Evolutionary conservation across 2,113 vertebrate species (phyloP).

Genomic region (Eublepharis macularius): DNA sequence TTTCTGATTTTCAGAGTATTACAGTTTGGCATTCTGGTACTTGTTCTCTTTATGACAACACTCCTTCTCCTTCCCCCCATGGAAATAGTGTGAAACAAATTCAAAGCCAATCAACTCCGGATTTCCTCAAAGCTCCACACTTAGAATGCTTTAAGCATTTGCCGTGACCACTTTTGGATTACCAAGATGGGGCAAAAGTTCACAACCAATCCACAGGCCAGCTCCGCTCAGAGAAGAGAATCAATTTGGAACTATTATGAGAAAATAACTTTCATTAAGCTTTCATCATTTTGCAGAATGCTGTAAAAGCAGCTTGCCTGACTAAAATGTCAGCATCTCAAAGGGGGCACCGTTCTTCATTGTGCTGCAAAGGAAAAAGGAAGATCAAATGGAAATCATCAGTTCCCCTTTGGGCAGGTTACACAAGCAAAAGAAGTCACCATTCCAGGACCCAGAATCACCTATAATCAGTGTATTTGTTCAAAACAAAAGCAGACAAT

Average conservation of each 20-base stretch:
- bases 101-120: conserved; percentile 21
- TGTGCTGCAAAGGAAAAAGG: conserved; percentile 38
- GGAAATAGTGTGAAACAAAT: conserved; percentile 8
- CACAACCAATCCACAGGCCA: conserved; percentile 54
- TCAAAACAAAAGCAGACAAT: conserved; percentile 4
- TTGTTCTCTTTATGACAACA: conserved; percentile 10
- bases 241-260: conserved; percentile 65
- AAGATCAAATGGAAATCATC: conserved; percentile 60
- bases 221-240: conserved; percentile 40
- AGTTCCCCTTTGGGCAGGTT: conserved; percentile 41
- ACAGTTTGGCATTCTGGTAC: not conserved
- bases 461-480: conserved; percentile 17
- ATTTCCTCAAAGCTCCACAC: conserved; percentile 45
- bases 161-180: conserved; percentile 47
- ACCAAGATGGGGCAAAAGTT: conserved; percentile 60
- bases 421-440: not conserved
- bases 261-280: conserved; percentile 74
- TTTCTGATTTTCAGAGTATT: conserved; percentile 23
- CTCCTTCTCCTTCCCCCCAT: not conserved
- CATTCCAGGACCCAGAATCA: conserved; percentile 37
- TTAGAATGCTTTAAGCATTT: conserved; percentile 35
- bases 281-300: conserved; percentile 69
- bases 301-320: conserved; percentile 57
- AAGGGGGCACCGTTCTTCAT: conserved; percentile 67
- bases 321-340: conserved; percentile 65